A percentile compares a stretch with the other conserved stretches of the same genome.
Evolutionary conservation across 2,113 vertebrate species (phyloP).

Genomic region (Hippocampus zosterae): DNA sequence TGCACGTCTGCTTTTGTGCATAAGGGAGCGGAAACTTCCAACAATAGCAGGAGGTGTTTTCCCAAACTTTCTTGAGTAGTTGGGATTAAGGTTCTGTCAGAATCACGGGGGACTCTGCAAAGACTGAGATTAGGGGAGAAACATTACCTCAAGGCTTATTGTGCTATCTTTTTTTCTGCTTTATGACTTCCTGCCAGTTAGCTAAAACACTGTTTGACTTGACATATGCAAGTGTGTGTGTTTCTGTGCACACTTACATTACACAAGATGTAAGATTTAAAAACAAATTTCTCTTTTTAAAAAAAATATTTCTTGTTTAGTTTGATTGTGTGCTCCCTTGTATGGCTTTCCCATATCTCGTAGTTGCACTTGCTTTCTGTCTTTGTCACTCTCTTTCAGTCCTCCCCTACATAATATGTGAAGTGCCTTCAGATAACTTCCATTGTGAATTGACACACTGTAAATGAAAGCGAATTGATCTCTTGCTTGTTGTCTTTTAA

Average conservation of each 20-base stretch:
- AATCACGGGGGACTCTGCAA: constrained; percentile 57
- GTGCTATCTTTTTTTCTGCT: constrained; percentile 33
- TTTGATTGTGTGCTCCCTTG: constrained; percentile 25
- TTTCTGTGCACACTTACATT: too few relatives aligned
- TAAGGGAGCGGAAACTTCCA: constrained; percentile 28
- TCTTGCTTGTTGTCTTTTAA: too few relatives aligned
- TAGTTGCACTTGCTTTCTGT: not conserved
- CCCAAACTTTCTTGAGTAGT: constrained; percentile 34
- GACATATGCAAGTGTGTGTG: not conserved
- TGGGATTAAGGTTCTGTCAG: constrained; percentile 57
- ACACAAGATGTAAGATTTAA: too few relatives aligned
- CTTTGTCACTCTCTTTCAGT: not conserved
- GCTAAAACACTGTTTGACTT: constrained; percentile 22
- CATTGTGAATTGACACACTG: too few relatives aligned
- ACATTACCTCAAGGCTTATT: constrained; percentile 47
- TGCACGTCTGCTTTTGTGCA: not conserved
- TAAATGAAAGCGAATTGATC: too few relatives aligned
- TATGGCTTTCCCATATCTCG: not conserved
- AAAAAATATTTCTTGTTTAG: constrained; percentile 6
- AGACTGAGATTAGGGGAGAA: constrained; percentile 56
- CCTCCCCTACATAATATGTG: too few relatives aligned
- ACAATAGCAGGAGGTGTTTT: constrained; percentile 26
- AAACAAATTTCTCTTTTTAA: too few relatives aligned
- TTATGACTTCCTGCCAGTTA: constrained; percentile 18
- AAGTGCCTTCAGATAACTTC: too few relatives aligned